Percentiles rank a stretch among this genome's conserved stretches.
phyloP scores from a whole-genome alignment of 2,797 vertebrate genomes.

The Propithecus perrieri region DNA sequence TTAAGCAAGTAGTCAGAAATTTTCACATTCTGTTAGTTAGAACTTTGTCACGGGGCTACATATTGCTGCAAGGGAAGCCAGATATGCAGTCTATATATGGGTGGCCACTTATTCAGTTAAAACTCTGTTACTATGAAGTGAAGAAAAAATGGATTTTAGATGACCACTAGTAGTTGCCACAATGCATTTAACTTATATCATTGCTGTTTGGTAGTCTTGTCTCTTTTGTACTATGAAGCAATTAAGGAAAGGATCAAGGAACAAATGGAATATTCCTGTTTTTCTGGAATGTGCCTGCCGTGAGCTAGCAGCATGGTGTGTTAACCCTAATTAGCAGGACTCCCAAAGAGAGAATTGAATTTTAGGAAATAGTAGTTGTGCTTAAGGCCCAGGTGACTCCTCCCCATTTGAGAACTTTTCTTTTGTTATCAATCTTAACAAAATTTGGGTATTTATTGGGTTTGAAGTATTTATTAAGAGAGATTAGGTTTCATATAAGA shows the following conservation, averaged over 20 bases:
- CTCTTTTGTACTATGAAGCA: neutral
- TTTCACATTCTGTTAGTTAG: neutral
- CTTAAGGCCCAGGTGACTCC: neutral
- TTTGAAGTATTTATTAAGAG: neutral
- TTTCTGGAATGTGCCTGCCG: neutral
- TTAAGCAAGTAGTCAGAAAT: neutral
- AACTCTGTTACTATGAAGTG: neutral
- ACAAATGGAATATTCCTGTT: neutral
- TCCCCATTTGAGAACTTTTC: neutral
- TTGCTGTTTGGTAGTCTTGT: slow-evolving; percentile 1
- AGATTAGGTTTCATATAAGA: neutral
- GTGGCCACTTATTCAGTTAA: neutral
- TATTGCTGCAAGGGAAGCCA: neutral
- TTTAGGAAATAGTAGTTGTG: neutral
- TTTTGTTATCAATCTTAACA: slow-evolving; percentile 13
- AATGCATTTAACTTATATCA: neutral
- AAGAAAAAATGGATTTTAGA: neutral
- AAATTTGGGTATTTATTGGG: neutral
- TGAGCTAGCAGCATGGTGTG: neutral
- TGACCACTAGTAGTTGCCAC: neutral
- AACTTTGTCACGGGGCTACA: neutral
- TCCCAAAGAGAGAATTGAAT: neutral
- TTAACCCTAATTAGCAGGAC: neutral
- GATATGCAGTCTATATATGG: neutral
- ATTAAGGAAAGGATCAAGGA: neutral